Percentiles rank a stretch among this genome's conserved stretches.
Conservation (phyloP, 2,888 invertebrate species). For the Drosophila dives region DNA sequence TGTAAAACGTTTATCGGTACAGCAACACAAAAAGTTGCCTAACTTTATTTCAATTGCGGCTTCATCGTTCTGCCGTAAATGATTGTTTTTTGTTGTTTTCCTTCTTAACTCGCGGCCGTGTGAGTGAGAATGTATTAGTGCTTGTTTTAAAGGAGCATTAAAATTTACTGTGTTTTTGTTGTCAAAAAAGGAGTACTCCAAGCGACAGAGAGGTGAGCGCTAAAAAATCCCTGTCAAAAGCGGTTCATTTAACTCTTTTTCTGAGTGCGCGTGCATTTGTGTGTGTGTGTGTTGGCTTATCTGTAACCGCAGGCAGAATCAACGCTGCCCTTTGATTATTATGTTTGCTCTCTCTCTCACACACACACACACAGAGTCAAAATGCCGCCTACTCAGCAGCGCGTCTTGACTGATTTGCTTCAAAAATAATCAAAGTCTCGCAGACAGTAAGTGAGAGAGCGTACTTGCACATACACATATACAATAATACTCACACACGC, state of each 20-base stretch:
- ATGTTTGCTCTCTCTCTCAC: constrained; percentile 20
- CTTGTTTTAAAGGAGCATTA: constrained; percentile 36
- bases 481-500: constrained; percentile 10
- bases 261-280: constrained; percentile 10
- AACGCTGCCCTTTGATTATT: constrained; percentile 55
- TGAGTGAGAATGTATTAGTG: constrained; percentile 25
- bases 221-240: constrained; percentile 28
- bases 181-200: constrained; percentile 5
- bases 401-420: constrained; percentile 43
- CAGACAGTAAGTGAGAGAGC: constrained; percentile 15
- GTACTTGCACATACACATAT: constrained; percentile 22
- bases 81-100: constrained; percentile 31
- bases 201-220: constrained; percentile 32
- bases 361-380: constrained; percentile 30
- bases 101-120: constrained; percentile 37
- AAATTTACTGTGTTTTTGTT: constrained; percentile 32
- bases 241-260: constrained; percentile 46
- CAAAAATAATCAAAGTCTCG: constrained; percentile 42
- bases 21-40: constrained; percentile 16
- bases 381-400: constrained; percentile 63
- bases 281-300: constrained; percentile 47
- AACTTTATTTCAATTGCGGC: constrained; percentile 39
- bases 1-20: constrained; percentile 12
- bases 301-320: constrained; percentile 41
- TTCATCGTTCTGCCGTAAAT: constrained; percentile 17